A percentile compares a stretch with the other conserved stretches of the same genome.
These are phyloP conservation scores for Netelia inedita DNA, from an alignment of 2,888 invertebrate genomes.

Conservation along the genomic window DNA sequence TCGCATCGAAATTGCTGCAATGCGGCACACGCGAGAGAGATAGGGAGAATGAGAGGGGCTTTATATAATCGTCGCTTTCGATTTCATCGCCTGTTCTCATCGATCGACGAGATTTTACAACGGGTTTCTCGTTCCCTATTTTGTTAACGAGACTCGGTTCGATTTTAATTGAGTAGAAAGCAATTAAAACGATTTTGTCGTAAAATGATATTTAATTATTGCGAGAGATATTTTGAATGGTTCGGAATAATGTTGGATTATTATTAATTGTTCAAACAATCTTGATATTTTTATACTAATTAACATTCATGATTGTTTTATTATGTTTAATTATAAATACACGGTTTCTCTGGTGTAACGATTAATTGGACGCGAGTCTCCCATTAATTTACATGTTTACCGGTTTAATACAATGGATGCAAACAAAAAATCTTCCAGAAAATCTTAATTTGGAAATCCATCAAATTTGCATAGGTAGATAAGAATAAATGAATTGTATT, in stretches of 20 bases:
- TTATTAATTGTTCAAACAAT: neutral
- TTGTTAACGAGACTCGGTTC: neutral
- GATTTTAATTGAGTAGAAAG: neutral
- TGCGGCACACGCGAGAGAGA: constrained; percentile 55
- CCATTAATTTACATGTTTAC: neutral
- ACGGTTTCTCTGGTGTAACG: neutral
- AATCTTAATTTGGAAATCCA: no score
- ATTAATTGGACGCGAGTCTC: neutral
- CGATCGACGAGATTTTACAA: constrained; percentile 12
- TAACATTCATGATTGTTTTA: no score
- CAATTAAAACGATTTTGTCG: neutral
- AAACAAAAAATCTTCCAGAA: neutral
- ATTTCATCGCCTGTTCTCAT: constrained; percentile 36
- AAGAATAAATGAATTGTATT: no score
- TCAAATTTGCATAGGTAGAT: no score
- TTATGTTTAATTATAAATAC: no score
- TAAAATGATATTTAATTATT: constrained; percentile 11
- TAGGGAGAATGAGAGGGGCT: constrained; percentile 26
- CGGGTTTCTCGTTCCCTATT: neutral
- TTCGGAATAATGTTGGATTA: neutral
- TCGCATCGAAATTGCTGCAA: constrained; percentile 60
- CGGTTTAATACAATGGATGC: neutral
- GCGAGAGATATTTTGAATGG: neutral
- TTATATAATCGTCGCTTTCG: constrained; percentile 47
- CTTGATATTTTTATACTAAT: no score